A percentile compares a stretch with the other conserved stretches of the same genome.
These are phyloP conservation scores for Carassius auratus DNA, from an alignment of 2,113 vertebrate species.

Conservation along the genomic window DNA sequence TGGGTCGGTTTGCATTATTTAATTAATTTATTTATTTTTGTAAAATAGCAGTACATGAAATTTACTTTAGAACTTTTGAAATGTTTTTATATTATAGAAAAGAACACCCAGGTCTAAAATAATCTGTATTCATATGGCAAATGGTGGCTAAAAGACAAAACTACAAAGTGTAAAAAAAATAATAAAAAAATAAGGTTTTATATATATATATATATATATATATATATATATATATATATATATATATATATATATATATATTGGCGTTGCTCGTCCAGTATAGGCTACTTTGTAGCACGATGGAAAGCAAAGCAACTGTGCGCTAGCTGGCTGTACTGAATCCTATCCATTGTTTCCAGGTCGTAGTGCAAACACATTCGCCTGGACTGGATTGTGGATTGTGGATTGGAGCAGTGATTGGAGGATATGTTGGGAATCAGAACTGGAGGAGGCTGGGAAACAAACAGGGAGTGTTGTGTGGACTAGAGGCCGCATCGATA, in stretches of 20 bases:
- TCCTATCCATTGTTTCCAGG: neutral
- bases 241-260: too few species aligned
- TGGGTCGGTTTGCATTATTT: too few species aligned
- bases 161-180: too few species aligned
- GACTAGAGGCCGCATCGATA: neutral
- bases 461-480: slow-evolving; percentile 17
- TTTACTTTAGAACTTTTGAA: too few species aligned
- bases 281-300: too few species aligned
- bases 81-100: neutral
- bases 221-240: too few species aligned
- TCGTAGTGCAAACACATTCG: neutral
- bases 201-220: too few species aligned
- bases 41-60: too few species aligned
- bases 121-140: neutral
- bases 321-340: neutral
- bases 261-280: too few species aligned
- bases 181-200: too few species aligned
- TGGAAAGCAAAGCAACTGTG: neutral
- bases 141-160: neutral
- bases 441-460: slow-evolving; percentile 25
- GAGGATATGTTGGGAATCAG: slow-evolving; percentile 31
- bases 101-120: neutral
- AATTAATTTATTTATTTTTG: too few species aligned
- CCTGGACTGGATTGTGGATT: slow-evolving; percentile 25
- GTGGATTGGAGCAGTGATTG: slow-evolving; percentile 13